phyloP scores from a whole-genome alignment of 1,140 invertebrate genomes.

The Halictus rubicundus region DNA sequence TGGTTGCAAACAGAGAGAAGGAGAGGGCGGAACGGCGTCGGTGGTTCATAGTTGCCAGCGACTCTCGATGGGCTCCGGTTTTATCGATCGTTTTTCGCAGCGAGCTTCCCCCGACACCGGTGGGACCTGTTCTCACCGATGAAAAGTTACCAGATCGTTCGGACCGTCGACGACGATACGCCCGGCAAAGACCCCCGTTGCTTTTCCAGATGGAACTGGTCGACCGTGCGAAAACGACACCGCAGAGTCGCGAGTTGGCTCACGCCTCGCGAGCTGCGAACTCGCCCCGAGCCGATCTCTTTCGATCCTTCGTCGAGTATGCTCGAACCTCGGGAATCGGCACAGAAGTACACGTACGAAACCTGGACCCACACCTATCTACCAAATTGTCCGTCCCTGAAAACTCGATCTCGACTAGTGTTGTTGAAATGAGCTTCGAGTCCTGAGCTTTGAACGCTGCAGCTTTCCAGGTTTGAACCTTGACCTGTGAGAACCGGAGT shows the following conservation, averaged over 20 bases:
- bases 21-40: constrained; percentile 1
- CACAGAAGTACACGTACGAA: too few relatives aligned
- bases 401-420: too few relatives aligned
- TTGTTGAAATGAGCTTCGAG: too few relatives aligned
- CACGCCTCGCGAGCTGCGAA: neutral
- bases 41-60: constrained; percentile 2
- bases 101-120: constrained; percentile 35
- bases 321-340: too few relatives aligned
- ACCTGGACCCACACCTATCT: too few relatives aligned
- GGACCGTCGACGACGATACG: constrained; percentile 41
- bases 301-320: too few relatives aligned
- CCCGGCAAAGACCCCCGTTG: constrained; percentile 52
- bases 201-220: constrained; percentile 55
- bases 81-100: constrained; percentile 55
- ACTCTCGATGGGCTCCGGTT: constrained; percentile 48
- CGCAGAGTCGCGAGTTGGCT: neutral
- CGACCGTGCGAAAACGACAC: constrained; percentile 37
- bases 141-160: constrained; percentile 61
- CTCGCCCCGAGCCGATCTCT: too few relatives aligned
- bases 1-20: neutral
- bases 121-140: constrained; percentile 59
- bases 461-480: too few relatives aligned
- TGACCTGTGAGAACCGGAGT: too few relatives aligned
- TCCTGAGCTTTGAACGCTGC: too few relatives aligned
- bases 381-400: too few relatives aligned